Percentiles rank a stretch among this genome's conserved stretches.
Conservation (phyloP, 2,888 invertebrate species). For the Ferrisia virgata region DNA sequence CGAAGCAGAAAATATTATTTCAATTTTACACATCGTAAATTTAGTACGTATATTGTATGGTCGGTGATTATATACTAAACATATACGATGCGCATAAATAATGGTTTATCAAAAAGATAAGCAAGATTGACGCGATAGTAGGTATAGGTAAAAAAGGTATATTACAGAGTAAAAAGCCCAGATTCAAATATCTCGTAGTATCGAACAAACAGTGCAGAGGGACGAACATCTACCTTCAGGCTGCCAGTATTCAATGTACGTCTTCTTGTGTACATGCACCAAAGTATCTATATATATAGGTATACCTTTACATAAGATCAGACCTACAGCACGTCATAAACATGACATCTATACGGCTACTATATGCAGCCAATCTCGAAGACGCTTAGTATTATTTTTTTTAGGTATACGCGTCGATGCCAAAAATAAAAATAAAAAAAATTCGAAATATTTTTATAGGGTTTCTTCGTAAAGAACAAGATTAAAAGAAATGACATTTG, state of each 20-base stretch:
- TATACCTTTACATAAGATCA: no score
- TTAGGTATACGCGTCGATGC: no score
- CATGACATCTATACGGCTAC: constrained; percentile 2
- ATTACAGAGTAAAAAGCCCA: no score
- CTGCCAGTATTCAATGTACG: neutral
- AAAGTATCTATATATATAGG: neutral
- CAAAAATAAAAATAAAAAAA: no score
- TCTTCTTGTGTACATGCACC: neutral
- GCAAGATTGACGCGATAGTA: neutral
- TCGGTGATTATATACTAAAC: neutral
- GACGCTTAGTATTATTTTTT: neutral
- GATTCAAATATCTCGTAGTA: no score
- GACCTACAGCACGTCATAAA: constrained; percentile 1
- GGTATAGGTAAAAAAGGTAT: neutral
- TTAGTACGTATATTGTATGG: no score
- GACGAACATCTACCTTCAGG: neutral
- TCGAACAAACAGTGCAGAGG: no score
- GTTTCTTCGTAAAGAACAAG: neutral
- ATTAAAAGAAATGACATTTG: neutral
- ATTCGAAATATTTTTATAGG: neutral
- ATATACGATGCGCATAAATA: neutral
- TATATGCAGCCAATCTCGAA: neutral
- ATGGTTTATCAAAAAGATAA: neutral
- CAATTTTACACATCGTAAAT: neutral
- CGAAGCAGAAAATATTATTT: neutral